Percentiles rank a stretch among this genome's conserved stretches.
Conservation (phyloP, 35 echinoderm and acorn worm genomes). For the Diadema setosum region DNA sequence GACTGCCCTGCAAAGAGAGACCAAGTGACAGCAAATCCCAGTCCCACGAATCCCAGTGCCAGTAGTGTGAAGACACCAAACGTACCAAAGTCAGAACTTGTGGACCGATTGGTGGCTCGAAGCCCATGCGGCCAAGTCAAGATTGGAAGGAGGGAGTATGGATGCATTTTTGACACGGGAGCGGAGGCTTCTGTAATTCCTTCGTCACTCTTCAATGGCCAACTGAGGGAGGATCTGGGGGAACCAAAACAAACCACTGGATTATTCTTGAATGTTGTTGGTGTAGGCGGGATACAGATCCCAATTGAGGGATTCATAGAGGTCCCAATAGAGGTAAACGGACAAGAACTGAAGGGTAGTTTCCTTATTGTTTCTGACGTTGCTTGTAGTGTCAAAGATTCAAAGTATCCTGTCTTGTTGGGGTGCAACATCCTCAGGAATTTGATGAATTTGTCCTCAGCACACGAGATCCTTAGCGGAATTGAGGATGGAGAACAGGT, state of each 20-base stretch:
- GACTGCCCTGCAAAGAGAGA: background rate
- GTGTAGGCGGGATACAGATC: background rate
- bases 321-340: background rate
- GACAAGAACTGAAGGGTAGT: background rate
- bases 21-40: no score
- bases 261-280: background rate
- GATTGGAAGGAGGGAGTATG: background rate
- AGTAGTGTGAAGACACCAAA: no score
- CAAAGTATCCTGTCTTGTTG: background rate
- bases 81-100: no score
- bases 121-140: background rate
- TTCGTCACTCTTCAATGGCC: background rate
- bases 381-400: background rate
- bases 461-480: background rate
- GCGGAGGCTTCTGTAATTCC: background rate
- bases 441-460: background rate
- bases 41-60: no score
- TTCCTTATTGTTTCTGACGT: background rate
- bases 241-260: background rate
- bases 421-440: background rate
- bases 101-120: background rate
- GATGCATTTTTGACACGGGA: conserved; percentile 19
- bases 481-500: background rate
- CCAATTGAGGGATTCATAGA: background rate
- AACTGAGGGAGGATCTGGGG: background rate